Evolutionary conservation across 2,113 vertebrate genomes (phyloP), one percentile per base, ranked within the genome.

Genomic region (Lethenteron reissneri): DNA sequence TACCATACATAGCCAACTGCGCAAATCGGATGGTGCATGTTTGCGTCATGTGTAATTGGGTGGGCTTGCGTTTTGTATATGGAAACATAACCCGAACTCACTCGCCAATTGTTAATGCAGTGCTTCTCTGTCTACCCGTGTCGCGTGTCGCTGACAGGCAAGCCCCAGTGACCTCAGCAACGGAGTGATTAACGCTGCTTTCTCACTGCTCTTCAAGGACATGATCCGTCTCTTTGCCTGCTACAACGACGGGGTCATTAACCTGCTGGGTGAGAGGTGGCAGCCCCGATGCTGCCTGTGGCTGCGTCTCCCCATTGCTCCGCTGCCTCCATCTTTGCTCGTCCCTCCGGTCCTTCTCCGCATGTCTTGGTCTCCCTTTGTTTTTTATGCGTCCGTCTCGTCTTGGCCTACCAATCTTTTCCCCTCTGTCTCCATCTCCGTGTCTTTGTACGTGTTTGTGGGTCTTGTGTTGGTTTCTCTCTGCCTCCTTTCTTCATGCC

Each of bases 121-220:
- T 41, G 41, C 41, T 41, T 41, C 41, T 41, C 41, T 41, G 41
- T 41, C 41, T 41, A 41, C 41, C 41, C 5, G 41, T 41, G 41
- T 41, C 41, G 41, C 5, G 41, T 41, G 41, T 41, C 41, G 41
- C 41, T 41, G 41, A 41, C 79, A 96, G 91, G 90, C 88, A 80
- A 89, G 87, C 76, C 84, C 88, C 73, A 90, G 92, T 68, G 87
- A 95, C 80, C 80, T 97, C 75, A 91, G 86, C 73, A 97, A 96
- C 75, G 84, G 86, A 56, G 88, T 96, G 80, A 89, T 95, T 80
- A 89, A 85, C 77, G 85, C 89, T 58, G 92, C 88, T 78, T 97
- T 96, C 83, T 87, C 88, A 85, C 84, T 94, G 73, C 89, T 97
- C 76, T 95, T 95, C 80, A 95, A 91, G 82, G 92, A 95, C 84